These are phyloP conservation scores for Helogale parvula DNA, from an alignment of 2,113 vertebrate species.

Conservation along the genomic window DNA sequence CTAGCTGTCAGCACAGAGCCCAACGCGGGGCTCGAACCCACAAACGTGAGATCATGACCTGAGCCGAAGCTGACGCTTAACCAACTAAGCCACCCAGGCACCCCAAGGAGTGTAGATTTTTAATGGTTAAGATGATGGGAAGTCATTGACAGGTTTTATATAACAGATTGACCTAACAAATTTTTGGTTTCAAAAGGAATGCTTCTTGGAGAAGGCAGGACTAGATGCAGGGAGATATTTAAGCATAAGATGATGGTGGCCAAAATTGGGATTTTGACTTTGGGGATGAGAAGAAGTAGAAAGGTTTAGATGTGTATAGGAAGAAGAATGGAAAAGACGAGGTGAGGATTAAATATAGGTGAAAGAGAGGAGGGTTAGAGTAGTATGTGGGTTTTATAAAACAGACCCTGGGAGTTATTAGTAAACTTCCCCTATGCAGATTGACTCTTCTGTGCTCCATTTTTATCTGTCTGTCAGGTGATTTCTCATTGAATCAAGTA, in stretches of 20 bases:
- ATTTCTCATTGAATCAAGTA: not conserved
- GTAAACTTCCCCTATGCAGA: not conserved
- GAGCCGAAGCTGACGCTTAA: no score
- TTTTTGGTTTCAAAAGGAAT: slow-evolving; percentile 17
- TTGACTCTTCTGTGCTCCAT: not conserved
- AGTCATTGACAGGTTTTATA: not conserved
- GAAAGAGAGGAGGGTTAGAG: not conserved
- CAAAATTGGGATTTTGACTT: not conserved
- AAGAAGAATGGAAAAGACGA: not conserved
- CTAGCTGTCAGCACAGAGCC: no score
- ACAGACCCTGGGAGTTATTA: not conserved
- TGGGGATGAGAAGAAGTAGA: not conserved
- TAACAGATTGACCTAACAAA: not conserved
- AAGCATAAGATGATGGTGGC: not conserved
- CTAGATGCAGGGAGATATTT: not conserved
- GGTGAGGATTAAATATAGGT: not conserved
- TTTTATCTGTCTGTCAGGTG: not conserved
- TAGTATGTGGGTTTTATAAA: not conserved
- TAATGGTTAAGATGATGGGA: not conserved
- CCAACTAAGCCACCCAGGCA: no score
- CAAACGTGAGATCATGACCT: no score
- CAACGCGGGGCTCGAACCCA: no score
- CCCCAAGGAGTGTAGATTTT: not conserved
- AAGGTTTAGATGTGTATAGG: not conserved
- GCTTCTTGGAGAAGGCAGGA: not conserved